Percentiles rank a stretch among this genome's conserved stretches.
Evolutionary conservation across 2,888 invertebrate genomes (phyloP).

Genomic region (Adelphocoris suturalis): DNA sequence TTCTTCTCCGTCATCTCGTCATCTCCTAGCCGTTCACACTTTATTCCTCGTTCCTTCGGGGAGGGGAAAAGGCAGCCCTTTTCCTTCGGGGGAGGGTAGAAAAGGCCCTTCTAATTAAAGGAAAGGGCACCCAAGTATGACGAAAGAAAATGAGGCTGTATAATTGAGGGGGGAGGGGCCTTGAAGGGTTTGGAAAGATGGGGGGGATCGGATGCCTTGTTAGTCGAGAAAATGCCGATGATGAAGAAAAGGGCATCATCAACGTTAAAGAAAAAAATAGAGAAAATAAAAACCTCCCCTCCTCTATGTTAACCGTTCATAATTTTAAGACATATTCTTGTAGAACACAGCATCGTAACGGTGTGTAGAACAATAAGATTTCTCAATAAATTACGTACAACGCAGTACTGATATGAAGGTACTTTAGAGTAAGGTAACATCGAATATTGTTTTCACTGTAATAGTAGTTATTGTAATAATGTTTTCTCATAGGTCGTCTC

Average conservation of each 20-base stretch:
- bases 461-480: too few species aligned
- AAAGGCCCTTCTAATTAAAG: conserved; percentile 71
- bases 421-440: too few species aligned
- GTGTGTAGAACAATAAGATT: too few species aligned
- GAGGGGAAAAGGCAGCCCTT: conserved; percentile 50
- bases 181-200: conserved; percentile 47
- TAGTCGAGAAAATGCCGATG: conserved; percentile 53
- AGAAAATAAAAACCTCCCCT: too few species aligned
- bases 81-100: conserved; percentile 49
- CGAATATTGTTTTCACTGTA: too few species aligned
- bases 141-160: conserved; percentile 73
- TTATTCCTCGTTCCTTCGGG: conserved; percentile 69
- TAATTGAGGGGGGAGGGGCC: conserved; percentile 53
- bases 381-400: too few species aligned
- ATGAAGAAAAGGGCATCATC: conserved; percentile 53
- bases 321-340: too few species aligned
- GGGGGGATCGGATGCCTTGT: conserved; percentile 29
- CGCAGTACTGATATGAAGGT: too few species aligned
- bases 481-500: too few species aligned
- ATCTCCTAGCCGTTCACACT: conserved; percentile 67
- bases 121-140: conserved; percentile 73
- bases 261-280: not conserved
- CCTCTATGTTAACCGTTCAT: too few species aligned
- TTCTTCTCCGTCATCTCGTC: conserved; percentile 52
- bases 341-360: too few species aligned